Conservation (phyloP, 2,888 invertebrate species). For the Erebia ligea region DNA sequence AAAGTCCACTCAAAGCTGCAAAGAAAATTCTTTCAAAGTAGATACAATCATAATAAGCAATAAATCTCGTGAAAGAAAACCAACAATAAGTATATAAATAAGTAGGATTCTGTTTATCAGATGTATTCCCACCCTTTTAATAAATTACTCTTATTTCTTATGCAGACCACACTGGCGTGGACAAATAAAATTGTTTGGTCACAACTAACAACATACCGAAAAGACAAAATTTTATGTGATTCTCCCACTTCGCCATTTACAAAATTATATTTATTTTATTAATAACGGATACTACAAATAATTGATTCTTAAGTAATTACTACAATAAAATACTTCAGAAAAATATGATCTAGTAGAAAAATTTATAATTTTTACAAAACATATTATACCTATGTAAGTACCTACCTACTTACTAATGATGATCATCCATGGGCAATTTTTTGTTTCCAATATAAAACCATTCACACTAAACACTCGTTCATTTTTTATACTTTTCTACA, state of each 20-base stretch:
- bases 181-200: slow-evolving; percentile 28
- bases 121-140: slow-evolving; percentile 37
- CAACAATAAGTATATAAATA: slow-evolving; percentile 42
- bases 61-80: slow-evolving; percentile 39
- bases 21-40: slow-evolving; percentile 33
- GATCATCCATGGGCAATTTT: not conserved
- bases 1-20: slow-evolving; percentile 21
- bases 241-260: not conserved
- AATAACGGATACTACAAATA: too few relatives aligned
- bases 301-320: too few relatives aligned
- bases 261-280: too few relatives aligned
- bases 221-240: not conserved
- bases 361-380: too few relatives aligned
- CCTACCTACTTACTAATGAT: too few relatives aligned
- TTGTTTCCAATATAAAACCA: not conserved
- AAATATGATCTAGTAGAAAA: too few relatives aligned
- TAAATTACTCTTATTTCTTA: slow-evolving; percentile 39
- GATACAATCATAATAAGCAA: slow-evolving; percentile 37
- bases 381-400: too few relatives aligned
- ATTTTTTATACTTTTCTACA: not conserved
- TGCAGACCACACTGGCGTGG: slow-evolving; percentile 28
- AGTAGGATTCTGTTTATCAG: slow-evolving; percentile 41
- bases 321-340: too few relatives aligned
- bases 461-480: not conserved
- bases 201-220: slow-evolving; percentile 2